Evolutionary conservation across 1,140 invertebrate genomes (phyloP), one percentile per base, ranked within the genome.

Genomic region (Drosophila melanica): DNA sequence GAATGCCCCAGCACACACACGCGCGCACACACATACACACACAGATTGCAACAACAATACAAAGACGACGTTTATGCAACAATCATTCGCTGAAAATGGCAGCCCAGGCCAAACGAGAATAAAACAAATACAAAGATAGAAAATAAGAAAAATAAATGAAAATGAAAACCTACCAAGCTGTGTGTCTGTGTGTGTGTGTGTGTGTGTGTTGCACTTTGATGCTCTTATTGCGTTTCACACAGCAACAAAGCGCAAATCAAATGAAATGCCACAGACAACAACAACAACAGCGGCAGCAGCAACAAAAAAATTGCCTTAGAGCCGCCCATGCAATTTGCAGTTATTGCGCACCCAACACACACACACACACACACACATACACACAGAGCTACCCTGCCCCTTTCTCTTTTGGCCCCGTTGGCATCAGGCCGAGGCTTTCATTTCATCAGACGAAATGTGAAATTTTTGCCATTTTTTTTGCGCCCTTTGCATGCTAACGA

Each of bases 51-150:
- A 68, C 75, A 76, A 79, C 76, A 87, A 87, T 75, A 82, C 71
- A 87, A 89, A 89, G 82, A 73, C 82, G 72, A 87, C 82, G 82
- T 87, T 87, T 89, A 89, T 87, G 82, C 82, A 87, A 89, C 82
- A 87, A 86, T 87, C 82, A 87, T 87, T 87, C 84, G 82, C 84
- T 82, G 79, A 76, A 81, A 86, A 63, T 87, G 66, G 47, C 75
- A 85, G 79, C 65, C 74, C 72, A 67, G 55, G 80, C 18, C 55
- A 69, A 77, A 58, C 20, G 4, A 66, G 37, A n/a, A 48, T 18
- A 30, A 6, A 51, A 65, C 35, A 16, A 35, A 30, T 50, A 64
- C 57, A 18, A 8, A 44, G 33, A 41, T n/a, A 30, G 3, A 16
- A 62, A 37, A 23, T 20, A 41, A 44, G 48, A 53, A 42, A 37